phyloP scores from a whole-genome alignment of 2,888 invertebrate species.

The Pachydiplax longipennis region DNA sequence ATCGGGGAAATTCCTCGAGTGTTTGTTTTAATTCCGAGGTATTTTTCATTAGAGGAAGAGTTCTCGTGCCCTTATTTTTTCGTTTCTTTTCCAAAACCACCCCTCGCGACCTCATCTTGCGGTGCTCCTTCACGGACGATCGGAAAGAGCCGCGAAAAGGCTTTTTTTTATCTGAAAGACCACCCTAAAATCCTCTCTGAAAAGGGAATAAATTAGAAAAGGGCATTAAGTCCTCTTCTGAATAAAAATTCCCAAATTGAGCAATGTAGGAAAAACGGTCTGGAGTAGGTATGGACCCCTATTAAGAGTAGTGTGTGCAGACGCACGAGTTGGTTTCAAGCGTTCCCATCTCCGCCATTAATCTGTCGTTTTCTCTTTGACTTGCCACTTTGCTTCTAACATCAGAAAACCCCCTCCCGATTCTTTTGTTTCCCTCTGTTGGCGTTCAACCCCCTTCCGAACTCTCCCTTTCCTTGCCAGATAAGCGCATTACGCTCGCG shows the following conservation, averaged over 20 bases:
- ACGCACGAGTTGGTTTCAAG: not conserved
- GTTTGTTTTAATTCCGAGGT: not conserved
- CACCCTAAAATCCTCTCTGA: not conserved
- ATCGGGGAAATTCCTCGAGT: not conserved
- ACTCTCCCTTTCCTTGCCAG: not conserved
- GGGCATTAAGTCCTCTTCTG: not conserved
- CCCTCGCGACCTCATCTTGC: not conserved
- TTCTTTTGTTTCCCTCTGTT: not conserved
- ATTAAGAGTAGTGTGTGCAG: not conserved
- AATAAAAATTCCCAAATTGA: not conserved
- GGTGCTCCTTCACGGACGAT: not conserved
- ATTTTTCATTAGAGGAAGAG: not conserved
- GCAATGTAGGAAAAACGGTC: not conserved
- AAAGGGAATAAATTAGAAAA: not conserved
- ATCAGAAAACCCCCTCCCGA: not conserved
- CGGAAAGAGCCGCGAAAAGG: not conserved
- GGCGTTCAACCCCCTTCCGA: not conserved
- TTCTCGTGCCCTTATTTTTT: not conserved
- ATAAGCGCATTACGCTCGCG: conserved; percentile 32
- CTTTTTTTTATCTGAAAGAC: not conserved
- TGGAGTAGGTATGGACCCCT: not conserved
- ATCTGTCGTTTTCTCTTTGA: not conserved
- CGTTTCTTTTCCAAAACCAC: not conserved
- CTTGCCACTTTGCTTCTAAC: not conserved
- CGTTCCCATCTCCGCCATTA: not conserved